Evolutionary conservation across 2,888 invertebrate species (phyloP).

Genomic region (Mimachlamys varia): DNA sequence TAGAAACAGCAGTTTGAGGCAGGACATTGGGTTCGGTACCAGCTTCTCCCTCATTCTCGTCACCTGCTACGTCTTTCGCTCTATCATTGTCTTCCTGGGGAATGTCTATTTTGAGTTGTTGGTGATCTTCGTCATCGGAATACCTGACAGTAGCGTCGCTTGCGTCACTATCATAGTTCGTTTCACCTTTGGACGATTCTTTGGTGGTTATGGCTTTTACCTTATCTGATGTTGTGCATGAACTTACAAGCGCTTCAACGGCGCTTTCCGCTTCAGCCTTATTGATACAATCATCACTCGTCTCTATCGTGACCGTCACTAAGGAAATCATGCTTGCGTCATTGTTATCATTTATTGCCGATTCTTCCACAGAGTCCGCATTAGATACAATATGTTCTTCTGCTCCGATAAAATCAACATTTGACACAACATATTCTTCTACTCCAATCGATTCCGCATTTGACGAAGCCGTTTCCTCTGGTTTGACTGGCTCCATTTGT

Average conservation of each 20-base stretch:
- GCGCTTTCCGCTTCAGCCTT: not conserved
- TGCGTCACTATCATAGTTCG: not conserved
- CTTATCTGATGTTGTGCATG: not conserved
- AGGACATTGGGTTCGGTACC: not conserved
- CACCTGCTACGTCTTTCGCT: not conserved
- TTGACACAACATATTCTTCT: not conserved
- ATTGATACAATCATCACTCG: not conserved
- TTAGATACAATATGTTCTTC: not conserved
- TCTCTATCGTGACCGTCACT: not conserved
- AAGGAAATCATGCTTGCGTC: not conserved
- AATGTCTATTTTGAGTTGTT: not conserved
- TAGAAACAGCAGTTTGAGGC: not conserved
- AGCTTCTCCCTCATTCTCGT: not conserved
- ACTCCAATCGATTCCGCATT: not conserved
- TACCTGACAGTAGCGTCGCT: conserved; percentile 4
- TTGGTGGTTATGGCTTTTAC: not conserved
- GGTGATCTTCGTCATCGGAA: conserved; percentile 22
- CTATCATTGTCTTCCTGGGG: not conserved
- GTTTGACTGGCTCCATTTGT: not conserved
- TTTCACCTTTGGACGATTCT: not conserved
- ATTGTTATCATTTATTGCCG: not conserved
- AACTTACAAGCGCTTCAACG: not conserved
- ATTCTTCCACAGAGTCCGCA: not conserved
- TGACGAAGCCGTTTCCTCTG: not conserved
- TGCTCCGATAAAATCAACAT: not conserved